Percentiles rank a stretch among this genome's conserved stretches.
Evolutionary conservation across 2,113 vertebrate species (phyloP).

Genomic region (Colossoma macropomum): DNA sequence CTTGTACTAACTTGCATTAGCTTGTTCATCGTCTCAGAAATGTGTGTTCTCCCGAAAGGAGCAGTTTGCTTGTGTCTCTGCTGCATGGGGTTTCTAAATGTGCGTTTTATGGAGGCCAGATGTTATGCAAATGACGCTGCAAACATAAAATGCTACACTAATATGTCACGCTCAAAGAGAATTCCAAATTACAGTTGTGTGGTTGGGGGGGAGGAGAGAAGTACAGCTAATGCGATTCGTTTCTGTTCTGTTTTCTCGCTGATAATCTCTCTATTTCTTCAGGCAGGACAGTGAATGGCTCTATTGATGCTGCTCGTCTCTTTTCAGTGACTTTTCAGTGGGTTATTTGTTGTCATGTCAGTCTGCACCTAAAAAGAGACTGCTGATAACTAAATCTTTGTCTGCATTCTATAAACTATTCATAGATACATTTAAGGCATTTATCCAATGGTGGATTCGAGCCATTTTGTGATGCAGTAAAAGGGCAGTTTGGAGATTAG

Average conservation of each 20-base stretch:
- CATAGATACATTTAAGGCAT: not conserved
- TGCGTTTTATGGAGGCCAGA: slow-evolving; percentile 56
- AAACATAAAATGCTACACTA: slow-evolving; percentile 51
- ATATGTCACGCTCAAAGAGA: slow-evolving; percentile 59
- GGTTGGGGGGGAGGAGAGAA: not conserved
- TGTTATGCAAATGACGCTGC: slow-evolving; percentile 66
- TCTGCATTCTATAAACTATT: slow-evolving; percentile 32
- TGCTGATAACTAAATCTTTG: slow-evolving; percentile 47
- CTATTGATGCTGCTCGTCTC: slow-evolving; percentile 28
- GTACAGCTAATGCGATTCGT: slow-evolving; percentile 28
- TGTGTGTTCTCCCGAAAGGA: not conserved
- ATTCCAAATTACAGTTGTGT: slow-evolving; percentile 43
- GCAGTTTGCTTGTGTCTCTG: not conserved
- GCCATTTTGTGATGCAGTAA: not conserved
- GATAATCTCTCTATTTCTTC: slow-evolving; percentile 24
- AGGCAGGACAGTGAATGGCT: slow-evolving; percentile 36
- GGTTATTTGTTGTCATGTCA: slow-evolving; percentile 27
- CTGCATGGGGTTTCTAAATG: not conserved
- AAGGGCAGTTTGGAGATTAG: not conserved
- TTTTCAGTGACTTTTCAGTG: slow-evolving; percentile 21
- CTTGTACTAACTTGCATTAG: not conserved
- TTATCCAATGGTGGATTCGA: slow-evolving; percentile 14
- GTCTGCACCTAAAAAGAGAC: slow-evolving; percentile 23
- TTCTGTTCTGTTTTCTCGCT: slow-evolving; percentile 33
- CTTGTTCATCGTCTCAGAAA: not conserved